Conservation (phyloP, 2,113 vertebrate genomes). For the Antennarius striatus region DNA sequence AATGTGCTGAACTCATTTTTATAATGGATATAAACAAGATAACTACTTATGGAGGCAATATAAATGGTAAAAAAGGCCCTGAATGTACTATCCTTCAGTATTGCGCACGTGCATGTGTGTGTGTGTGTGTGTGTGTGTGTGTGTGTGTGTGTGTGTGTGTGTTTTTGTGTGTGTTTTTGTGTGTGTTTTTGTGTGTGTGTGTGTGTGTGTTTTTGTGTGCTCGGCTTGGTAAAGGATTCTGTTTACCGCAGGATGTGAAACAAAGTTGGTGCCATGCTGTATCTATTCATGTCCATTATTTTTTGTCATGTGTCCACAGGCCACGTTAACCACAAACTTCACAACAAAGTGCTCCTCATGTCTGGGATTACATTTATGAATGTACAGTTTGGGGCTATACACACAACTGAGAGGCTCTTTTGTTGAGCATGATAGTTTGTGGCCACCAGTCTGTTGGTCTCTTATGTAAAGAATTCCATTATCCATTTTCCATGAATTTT, state of each 20-base stretch:
- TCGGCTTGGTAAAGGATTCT: background rate
- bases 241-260: background rate
- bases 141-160: background rate
- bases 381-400: no score
- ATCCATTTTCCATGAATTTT: no score
- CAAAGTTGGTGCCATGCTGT: constrained; percentile 1
- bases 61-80: background rate
- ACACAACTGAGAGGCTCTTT: no score
- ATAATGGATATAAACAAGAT: background rate
- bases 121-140: background rate
- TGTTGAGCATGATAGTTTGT: no score
- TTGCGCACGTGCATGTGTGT: no score
- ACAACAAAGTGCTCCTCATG: no score
- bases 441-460: no score
- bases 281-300: background rate
- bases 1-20: constrained; percentile 31
- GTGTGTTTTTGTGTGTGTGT: background rate
- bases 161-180: background rate
- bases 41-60: background rate
- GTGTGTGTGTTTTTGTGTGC: background rate
- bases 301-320: no score
- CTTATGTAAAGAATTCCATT: no score
- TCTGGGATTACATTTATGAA: no score
- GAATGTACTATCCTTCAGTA: background rate
- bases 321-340: no score